Evolutionary conservation across 2,113 vertebrate species (phyloP).

Genomic region (Nicator chloris): DNA sequence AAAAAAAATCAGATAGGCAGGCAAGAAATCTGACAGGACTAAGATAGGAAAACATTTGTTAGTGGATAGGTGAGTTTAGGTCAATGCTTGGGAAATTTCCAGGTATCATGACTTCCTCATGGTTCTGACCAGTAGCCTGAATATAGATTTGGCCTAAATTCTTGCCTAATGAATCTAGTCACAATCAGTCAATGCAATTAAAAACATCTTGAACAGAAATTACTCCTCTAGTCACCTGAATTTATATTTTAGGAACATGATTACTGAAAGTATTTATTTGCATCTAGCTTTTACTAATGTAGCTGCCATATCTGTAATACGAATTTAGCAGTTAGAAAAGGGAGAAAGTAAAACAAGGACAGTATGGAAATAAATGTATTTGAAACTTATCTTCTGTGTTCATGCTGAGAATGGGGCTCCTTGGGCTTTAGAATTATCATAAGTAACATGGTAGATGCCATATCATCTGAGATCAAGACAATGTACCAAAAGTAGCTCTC

Average conservation of each 20-base stretch:
- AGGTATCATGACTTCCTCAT: background rate
- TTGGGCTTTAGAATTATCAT: background rate
- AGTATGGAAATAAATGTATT: background rate
- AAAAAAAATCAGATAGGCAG: background rate
- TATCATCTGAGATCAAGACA: background rate
- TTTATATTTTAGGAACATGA: background rate
- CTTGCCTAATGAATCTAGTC: background rate
- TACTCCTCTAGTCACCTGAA: background rate
- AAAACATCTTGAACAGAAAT: background rate
- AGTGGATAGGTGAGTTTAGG: background rate
- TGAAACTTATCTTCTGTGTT: background rate
- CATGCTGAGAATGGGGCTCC: background rate
- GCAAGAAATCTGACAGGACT: background rate
- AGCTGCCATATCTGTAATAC: background rate
- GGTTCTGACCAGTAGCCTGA: background rate
- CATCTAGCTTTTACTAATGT: background rate
- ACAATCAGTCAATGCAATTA: background rate
- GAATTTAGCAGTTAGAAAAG: background rate
- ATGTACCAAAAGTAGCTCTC: background rate
- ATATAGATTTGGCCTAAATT: background rate
- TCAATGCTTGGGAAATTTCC: background rate
- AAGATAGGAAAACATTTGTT: rapidly evolving
- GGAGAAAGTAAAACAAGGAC: background rate
- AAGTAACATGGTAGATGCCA: background rate
- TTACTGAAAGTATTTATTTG: background rate